These are phyloP conservation scores for Eucidaris tribuloides DNA, from an alignment of 35 echinoderm and acorn worm genomes.

Conservation along the genomic window DNA sequence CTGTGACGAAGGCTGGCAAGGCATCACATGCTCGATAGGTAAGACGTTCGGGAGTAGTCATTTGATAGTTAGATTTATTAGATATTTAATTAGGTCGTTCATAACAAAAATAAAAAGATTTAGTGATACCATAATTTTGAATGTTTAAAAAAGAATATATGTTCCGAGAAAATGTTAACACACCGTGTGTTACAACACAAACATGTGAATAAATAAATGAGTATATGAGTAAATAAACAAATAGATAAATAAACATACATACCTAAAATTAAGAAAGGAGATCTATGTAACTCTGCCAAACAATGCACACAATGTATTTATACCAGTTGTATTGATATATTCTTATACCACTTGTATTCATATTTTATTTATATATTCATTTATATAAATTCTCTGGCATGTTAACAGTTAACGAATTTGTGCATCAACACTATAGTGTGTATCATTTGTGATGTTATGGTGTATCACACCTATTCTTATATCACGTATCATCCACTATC, in stretches of 20 bases:
- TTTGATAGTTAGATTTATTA: not conserved
- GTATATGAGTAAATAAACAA: too few species aligned
- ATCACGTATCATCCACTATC: not conserved
- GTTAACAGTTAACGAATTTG: not conserved
- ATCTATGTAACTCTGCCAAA: too few species aligned
- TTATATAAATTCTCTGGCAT: not conserved
- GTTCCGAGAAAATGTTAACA: not conserved
- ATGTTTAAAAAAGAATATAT: not conserved
- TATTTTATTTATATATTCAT: not conserved
- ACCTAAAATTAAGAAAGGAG: not conserved
- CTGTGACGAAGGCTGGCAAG: not conserved
- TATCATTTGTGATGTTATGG: not conserved
- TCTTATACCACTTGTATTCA: not conserved
- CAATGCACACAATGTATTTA: too few species aligned
- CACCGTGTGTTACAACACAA: not conserved
- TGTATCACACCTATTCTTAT: not conserved
- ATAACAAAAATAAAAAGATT: not conserved
- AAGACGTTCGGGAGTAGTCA: not conserved
- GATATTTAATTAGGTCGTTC: not conserved
- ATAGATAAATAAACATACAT: too few species aligned
- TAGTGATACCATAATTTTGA: not conserved
- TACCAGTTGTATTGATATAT: not conserved
- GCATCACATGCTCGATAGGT: slow-evolving; percentile 2
- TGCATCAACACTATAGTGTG: not conserved
- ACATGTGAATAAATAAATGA: too few species aligned